Conservation (phyloP, 2,113 vertebrate species). For the Oostethus manadensis region DNA sequence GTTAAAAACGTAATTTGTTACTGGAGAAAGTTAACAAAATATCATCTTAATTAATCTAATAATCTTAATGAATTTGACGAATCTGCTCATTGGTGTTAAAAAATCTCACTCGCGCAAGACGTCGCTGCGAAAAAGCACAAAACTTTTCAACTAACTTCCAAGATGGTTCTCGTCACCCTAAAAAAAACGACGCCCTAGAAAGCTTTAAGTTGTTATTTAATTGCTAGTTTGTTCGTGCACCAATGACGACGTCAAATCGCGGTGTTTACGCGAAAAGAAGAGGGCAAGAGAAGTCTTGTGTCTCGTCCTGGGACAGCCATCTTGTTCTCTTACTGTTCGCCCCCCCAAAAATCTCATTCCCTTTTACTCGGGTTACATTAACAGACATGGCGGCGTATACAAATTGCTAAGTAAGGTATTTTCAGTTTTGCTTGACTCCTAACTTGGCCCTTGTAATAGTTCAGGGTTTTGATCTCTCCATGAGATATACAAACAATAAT, state of each 20-base stretch:
- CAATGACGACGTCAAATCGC: background rate
- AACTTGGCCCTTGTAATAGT: too few species aligned
- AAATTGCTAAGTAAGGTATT: background rate
- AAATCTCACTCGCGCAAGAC: constrained; percentile 3
- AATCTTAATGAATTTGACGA: background rate
- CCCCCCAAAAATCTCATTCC: constrained; percentile 33
- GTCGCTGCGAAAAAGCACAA: background rate
- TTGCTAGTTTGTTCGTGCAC: background rate
- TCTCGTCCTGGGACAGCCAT: constrained; percentile 69
- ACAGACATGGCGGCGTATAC: constrained; percentile 47
- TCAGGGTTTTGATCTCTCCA: too few species aligned
- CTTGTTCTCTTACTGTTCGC: constrained; percentile 67
- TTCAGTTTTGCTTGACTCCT: background rate
- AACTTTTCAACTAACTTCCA: background rate
- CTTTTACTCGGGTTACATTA: constrained; percentile 62
- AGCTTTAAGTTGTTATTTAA: constrained; percentile 1
- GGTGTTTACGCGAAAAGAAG: constrained; percentile 30
- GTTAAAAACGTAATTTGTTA: background rate
- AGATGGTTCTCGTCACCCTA: constrained; percentile 6
- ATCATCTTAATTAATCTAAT: background rate
- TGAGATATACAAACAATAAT: too few species aligned
- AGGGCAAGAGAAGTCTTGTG: constrained; percentile 23
- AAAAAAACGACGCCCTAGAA: constrained; percentile 17
- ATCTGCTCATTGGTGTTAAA: background rate
- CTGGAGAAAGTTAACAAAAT: background rate